These are phyloP conservation scores for Rana temporaria DNA, from an alignment of 2,113 vertebrate species.

Conservation along the genomic window DNA sequence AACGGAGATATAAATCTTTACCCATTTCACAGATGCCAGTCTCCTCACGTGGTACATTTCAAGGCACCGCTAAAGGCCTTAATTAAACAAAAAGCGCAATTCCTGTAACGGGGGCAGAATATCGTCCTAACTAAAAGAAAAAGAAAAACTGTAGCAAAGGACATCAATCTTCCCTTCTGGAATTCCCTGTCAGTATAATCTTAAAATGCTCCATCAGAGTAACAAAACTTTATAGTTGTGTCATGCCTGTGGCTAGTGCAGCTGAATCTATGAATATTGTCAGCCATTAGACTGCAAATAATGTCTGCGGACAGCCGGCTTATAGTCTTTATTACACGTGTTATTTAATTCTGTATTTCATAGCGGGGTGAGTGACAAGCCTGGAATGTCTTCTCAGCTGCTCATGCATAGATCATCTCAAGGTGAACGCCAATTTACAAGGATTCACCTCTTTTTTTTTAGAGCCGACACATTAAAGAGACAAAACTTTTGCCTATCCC, in stretches of 20 bases:
- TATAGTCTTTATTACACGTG: slow-evolving; percentile 43
- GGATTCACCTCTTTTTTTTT: slow-evolving; percentile 12
- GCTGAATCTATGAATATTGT: slow-evolving; percentile 48
- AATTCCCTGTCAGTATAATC: slow-evolving; percentile 45
- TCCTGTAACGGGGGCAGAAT: neutral
- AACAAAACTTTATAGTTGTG: slow-evolving; percentile 45
- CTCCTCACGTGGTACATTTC: neutral
- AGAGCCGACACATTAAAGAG: neutral
- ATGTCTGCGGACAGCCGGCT: slow-evolving; percentile 40
- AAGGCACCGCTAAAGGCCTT: neutral
- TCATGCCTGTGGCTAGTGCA: slow-evolving; percentile 44
- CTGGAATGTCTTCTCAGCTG: slow-evolving; percentile 1
- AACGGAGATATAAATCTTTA: neutral
- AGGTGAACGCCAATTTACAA: slow-evolving; percentile 13
- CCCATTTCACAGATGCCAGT: neutral
- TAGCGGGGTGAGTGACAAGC: slow-evolving; percentile 32
- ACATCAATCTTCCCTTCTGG: slow-evolving; percentile 41
- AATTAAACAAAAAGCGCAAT: slow-evolving; percentile 12
- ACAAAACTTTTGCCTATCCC: neutral
- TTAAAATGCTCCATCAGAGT: slow-evolving; percentile 46
- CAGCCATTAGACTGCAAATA: slow-evolving; percentile 51
- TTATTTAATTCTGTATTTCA: slow-evolving; percentile 49
- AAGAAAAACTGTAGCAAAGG: neutral
- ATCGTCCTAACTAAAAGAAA: slow-evolving; percentile 20
- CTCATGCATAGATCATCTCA: slow-evolving; percentile 5